Percentiles rank a stretch among this genome's conserved stretches.
These are phyloP conservation scores for Hoplodrina blanda DNA, from an alignment of 2,888 invertebrate species.

Conservation along the genomic window DNA sequence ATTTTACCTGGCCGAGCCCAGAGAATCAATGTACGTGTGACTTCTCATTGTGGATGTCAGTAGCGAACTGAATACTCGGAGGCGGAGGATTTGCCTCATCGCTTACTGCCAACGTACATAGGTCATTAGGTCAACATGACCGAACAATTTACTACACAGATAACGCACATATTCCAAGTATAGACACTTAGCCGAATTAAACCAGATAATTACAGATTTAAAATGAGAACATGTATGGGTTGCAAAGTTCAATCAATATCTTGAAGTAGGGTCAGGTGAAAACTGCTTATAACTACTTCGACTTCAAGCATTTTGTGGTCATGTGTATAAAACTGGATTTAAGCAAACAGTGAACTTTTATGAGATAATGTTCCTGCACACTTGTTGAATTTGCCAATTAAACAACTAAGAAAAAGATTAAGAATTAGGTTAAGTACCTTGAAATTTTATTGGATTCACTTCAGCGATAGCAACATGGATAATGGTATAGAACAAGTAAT, in stretches of 20 bases:
- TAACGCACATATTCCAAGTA: constrained; percentile 45
- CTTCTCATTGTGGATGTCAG: constrained; percentile 89
- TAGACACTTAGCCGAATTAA: constrained; percentile 39
- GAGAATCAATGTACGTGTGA: constrained; percentile 86
- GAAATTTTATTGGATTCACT: constrained; percentile 15
- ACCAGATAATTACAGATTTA: constrained; percentile 52
- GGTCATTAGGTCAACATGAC: constrained; percentile 83
- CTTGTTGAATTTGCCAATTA: neutral
- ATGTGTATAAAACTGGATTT: constrained; percentile 28
- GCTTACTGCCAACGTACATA: constrained; percentile 88
- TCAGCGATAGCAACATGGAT: constrained; percentile 1
- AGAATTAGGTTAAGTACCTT: constrained; percentile 33
- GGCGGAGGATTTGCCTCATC: constrained; percentile 88
- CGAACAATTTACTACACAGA: constrained; percentile 61
- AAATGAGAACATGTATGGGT: constrained; percentile 52
- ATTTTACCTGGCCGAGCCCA: constrained; percentile 88
- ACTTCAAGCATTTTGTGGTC: neutral
- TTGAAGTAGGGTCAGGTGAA: constrained; percentile 33
- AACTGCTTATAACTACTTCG: constrained; percentile 47
- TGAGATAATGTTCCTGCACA: neutral
- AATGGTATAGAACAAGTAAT: constrained; percentile 5
- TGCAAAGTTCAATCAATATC: constrained; percentile 57
- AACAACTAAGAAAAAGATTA: neutral
- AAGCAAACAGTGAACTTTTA: neutral
- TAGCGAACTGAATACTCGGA: constrained; percentile 85